Conservation (phyloP, 2,888 invertebrate genomes). For the Embidobia sp. region DNA sequence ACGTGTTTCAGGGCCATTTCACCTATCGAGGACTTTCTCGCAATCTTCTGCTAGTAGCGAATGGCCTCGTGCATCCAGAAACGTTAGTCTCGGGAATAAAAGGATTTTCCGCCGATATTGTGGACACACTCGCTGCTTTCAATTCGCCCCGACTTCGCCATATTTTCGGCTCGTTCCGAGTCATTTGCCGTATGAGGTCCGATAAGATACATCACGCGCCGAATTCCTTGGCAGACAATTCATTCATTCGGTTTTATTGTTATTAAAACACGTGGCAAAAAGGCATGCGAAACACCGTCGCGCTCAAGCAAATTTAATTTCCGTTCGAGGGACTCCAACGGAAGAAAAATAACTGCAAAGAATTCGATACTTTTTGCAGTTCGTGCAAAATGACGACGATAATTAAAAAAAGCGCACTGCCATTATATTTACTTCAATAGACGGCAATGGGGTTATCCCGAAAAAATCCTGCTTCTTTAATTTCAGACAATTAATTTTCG, state of each 20-base stretch:
- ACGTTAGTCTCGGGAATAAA: slow-evolving; percentile 52
- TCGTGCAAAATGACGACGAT: slow-evolving; percentile 3
- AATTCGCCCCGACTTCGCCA: slow-evolving; percentile 37
- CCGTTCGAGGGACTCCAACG: slow-evolving; percentile 1
- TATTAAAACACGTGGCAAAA: slow-evolving; percentile 15
- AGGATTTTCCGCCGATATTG: slow-evolving; percentile 44
- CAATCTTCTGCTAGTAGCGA: slow-evolving; percentile 30
- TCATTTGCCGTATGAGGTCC: slow-evolving; percentile 62
- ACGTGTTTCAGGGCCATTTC: slow-evolving; percentile 56
- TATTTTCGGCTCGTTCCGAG: slow-evolving; percentile 65
- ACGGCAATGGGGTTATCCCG: slow-evolving; percentile 10
- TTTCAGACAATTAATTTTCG: no score
- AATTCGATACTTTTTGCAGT: slow-evolving; percentile 14
- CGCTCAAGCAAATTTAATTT: slow-evolving; percentile 43
- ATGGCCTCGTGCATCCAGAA: slow-evolving; percentile 29
- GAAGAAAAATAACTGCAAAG: slow-evolving; percentile 34
- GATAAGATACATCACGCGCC: slow-evolving; percentile 39
- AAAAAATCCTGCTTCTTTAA: no score
- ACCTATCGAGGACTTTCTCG: slow-evolving; percentile 52
- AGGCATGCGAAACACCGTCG: background rate
- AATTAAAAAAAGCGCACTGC: slow-evolving; percentile 20
- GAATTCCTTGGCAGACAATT: slow-evolving; percentile 10
- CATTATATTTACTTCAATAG: slow-evolving; percentile 23
- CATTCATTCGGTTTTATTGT: slow-evolving; percentile 5
- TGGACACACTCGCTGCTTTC: slow-evolving; percentile 34